Evolutionary conservation across 2,797 vertebrate species (phyloP), one percentile per base, ranked within the genome.

Genomic region (Aulostomus chinensis): DNA sequence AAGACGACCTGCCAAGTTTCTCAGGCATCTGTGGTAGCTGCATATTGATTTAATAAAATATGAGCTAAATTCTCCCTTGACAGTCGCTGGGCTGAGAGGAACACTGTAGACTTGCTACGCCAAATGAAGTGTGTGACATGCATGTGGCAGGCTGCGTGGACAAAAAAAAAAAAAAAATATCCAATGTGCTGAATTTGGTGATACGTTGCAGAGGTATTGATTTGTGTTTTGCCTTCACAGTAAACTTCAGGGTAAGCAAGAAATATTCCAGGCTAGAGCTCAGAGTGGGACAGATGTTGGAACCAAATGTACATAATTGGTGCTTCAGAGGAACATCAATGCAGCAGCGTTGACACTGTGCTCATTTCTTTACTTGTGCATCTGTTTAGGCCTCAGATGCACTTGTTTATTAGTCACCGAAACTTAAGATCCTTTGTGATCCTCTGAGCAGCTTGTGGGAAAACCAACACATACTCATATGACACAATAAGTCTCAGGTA

Each of bases 11-110:
- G 71, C 62, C 75, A 70, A 74, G 61, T 68, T 68, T 80, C 48
- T 72, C 59, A 79, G 73, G 70, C 59, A 65, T 63, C 65, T 55
- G 61, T 56, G 17, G 76, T 62, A 65, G 73, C 68, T 56, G 34
- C 51, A 63, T 68, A 78, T 76, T 73, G 66, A 54, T 76, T 86
- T 64, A 76, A 86, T 78, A 83, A 87, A 81, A 78, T 58, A 83
- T 77, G 70, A 81, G 68, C 58, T 80, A 81, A 86, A 83, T 71
- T 71, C 59, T 73, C 65, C 65, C 71, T 29, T 61, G 77, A 37
- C 56, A 38, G 54, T 31, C 25, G 25, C 52, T 12, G 26, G n/a
- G 33, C 55, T 31, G 15, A 32, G 21, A 26, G 31, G 41, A 17
- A 16, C 47, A 24, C 21, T 1, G 31, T 3, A 33, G 54, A 55